These are phyloP conservation scores for Ochlodes sylvanus DNA, from an alignment of 2,888 invertebrate genomes.

Conservation along the genomic window DNA sequence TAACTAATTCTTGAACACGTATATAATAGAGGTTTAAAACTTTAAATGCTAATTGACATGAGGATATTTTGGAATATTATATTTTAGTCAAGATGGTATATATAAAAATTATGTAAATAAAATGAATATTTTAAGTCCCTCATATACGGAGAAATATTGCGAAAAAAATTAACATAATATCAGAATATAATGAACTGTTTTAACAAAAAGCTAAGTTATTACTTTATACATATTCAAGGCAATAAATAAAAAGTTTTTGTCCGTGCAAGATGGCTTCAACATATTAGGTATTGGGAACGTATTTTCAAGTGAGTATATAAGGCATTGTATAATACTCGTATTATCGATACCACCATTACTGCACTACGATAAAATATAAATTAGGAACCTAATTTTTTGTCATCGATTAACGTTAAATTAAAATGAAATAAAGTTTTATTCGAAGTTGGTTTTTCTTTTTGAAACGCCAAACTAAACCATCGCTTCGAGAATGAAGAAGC, in stretches of 20 bases:
- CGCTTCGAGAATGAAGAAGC: too few species aligned
- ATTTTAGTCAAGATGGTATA: not conserved
- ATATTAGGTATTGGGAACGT: slow-evolving; percentile 27
- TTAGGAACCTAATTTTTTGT: too few species aligned
- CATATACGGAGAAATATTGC: slow-evolving; percentile 19
- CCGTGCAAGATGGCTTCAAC: slow-evolving; percentile 21
- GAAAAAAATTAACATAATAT: slow-evolving; percentile 31
- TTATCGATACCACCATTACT: not conserved
- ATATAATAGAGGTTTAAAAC: too few species aligned
- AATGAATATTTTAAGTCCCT: slow-evolving; percentile 14
- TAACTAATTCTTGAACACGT: too few species aligned
- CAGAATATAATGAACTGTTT: slow-evolving; percentile 35
- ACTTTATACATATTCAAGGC: slow-evolving; percentile 36
- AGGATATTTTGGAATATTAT: not conserved
- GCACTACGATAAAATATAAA: not conserved
- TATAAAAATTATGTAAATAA: slow-evolving; percentile 20
- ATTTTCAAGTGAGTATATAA: slow-evolving; percentile 3
- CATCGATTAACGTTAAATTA: too few species aligned
- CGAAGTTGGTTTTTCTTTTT: too few species aligned
- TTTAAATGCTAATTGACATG: not conserved
- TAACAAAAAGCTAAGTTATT: slow-evolving; percentile 29
- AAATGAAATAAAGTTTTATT: too few species aligned
- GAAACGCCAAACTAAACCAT: too few species aligned
- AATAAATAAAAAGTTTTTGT: slow-evolving; percentile 26
- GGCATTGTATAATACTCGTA: not conserved